phyloP scores from a whole-genome alignment of 92 coral and sea anemone species.

The Heteractis magnifica region DNA sequence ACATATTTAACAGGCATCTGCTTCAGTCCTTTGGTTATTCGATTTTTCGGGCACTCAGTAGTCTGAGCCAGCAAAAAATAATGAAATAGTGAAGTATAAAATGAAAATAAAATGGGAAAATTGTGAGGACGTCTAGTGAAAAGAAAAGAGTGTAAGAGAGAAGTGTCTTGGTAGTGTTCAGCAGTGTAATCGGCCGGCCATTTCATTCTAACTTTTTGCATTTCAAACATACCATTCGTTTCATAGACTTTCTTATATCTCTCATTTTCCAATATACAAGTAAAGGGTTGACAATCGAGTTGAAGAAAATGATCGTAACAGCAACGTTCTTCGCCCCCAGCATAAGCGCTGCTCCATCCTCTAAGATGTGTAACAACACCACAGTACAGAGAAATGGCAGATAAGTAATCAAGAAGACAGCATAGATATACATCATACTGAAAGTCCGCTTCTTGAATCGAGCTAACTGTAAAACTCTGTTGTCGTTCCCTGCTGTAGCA shows the following conservation, averaged over 20 bases:
- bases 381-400: not conserved
- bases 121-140: not conserved
- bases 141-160: not conserved
- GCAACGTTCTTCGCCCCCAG: not conserved
- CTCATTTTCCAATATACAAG: slow-evolving; percentile 8
- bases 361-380: not conserved
- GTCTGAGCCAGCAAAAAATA: no score
- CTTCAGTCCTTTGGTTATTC: no score
- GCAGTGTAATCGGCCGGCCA: not conserved
- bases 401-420: slow-evolving; percentile 7
- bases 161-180: no score
- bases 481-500: not conserved
- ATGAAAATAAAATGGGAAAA: not conserved
- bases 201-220: not conserved
- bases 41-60: no score
- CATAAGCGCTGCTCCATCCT: not conserved
- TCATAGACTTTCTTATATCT: slow-evolving; percentile 25
- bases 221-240: not conserved
- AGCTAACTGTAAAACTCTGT: slow-evolving; percentile 7
- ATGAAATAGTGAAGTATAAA: no score
- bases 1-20: no score
- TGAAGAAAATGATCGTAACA: slow-evolving; percentile 7
- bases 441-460: slow-evolving; percentile 24
- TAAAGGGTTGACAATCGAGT: slow-evolving; percentile 24
- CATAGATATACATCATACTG: slow-evolving; percentile 9